Percentiles rank a stretch among this genome's conserved stretches.
Conservation (phyloP, 2,888 invertebrate species). For the Tethea ocularis region DNA sequence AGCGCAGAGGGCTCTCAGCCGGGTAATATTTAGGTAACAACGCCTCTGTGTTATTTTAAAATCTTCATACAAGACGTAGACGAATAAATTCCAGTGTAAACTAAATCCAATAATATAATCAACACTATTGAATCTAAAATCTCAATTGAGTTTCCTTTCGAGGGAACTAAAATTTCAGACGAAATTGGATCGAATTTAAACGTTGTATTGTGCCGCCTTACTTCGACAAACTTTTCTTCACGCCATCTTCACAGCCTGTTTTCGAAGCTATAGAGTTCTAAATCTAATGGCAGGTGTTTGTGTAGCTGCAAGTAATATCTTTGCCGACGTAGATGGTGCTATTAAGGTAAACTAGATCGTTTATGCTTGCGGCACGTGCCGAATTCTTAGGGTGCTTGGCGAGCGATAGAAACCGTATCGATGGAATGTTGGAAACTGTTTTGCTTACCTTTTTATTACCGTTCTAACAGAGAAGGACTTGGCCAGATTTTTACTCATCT, state of each 20-base stretch:
- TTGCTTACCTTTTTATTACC: too few relatives aligned
- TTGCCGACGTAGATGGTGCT: constrained; percentile 15
- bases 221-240: not conserved
- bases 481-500: too few relatives aligned
- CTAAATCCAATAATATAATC: not conserved
- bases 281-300: not conserved
- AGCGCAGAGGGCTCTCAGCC: too few relatives aligned
- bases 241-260: not conserved
- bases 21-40: too few relatives aligned
- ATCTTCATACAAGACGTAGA: too few relatives aligned
- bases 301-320: constrained; percentile 13
- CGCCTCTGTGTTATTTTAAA: too few relatives aligned
- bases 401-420: not conserved
- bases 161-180: constrained; percentile 4
- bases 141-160: constrained; percentile 8
- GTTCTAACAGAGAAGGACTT: too few relatives aligned
- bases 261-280: not conserved
- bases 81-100: not conserved
- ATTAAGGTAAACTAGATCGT: constrained; percentile 30
- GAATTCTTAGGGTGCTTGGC: not conserved
- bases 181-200: constrained; percentile 10
- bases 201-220: constrained; percentile 5
- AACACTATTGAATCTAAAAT: not conserved
- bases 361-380: constrained; percentile 28
- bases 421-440: too few relatives aligned